Evolutionary conservation across 2,797 vertebrate genomes (phyloP), one percentile per base, ranked within the genome.

Genomic region (Pampus argenteus): DNA sequence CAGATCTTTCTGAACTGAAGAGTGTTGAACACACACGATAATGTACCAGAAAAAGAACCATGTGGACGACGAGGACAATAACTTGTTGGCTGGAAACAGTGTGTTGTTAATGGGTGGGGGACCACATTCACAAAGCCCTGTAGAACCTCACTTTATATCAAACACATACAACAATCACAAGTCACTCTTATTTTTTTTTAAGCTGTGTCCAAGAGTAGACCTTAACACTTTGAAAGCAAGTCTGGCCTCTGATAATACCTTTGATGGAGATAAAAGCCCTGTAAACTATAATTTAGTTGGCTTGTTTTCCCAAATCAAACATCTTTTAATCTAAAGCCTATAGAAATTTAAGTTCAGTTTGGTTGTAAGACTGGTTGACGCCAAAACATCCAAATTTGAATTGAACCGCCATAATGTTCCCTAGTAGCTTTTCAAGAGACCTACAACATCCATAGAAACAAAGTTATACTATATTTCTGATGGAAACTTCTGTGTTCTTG

Each of bases 311-410:
- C 14, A 47, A 54, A 59, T 47, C 4, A n/a, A 59, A 42, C 1
- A 10, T n/a, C 2, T 34, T 31, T 62, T 15, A 14, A 29, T 31
- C 1, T 13, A 38, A 42, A 2, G 2, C 0, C 22, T 36, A 22
- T 22, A 59, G 9, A 18, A 56, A 18, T 51, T 52, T 57, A 1
- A 42, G 40, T 42, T 15, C 40, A 42, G 40, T 42, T 42, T 34
- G 9, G 8, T 9, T 1, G 3, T 31, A 7, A n/a, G n/a, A n/a
- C n/a, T 9, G 9, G 15, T 26, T 49, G 11, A 26, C 1, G 18
- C 36, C 9, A 44, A 44, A n/a, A 44, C 38, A 36, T 71, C 13
- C n/a, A 38, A 17, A 66, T 55, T 55, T 55, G n/a, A 63, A n/a
- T 17, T 45, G 0, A 59, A 45, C 6, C 3, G n/a, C 17, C 5